Evolutionary conservation across 2,797 vertebrate species (phyloP), one percentile per base, ranked within the genome.

Genomic region (Hemibagrus guttatus): DNA sequence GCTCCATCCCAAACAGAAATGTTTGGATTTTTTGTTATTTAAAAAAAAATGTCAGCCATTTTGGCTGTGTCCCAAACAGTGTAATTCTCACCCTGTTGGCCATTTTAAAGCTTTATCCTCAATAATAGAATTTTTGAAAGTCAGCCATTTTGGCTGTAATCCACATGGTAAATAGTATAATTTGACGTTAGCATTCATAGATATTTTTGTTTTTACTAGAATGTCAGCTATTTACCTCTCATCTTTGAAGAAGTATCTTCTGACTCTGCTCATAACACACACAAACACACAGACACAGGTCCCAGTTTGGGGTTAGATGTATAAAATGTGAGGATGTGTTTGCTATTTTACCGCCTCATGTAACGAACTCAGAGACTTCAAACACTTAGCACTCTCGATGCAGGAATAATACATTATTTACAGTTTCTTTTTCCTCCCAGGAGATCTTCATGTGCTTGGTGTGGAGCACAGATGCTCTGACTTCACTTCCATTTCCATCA

Each of bases 371-470:
- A 28, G 26, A 28, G 11, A 64, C 14, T 35, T 68, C 64, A 35
- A 68, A 35, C 14, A 6, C 7, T 68, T 68, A 35, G 31, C 3
- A 6, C 3, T 8, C 19, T 3, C 4, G 0, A 1, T 19, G 54
- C 54, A 21, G 76, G 76, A 35, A 23, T 35, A 59, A 79, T 79
- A 31, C 23, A 59, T 79, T 79, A 59, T 79, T 79, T 58, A 79
- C 54, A 19, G 52, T 49, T 21, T 31, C 21, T 28, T 78, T 3
- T 28, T 35, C 12, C 28, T 35, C 52, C 16, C 28, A 6, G 28
- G n/a, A 31, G 75, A 58, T 11, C n/a, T 19, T 71, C 68, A 7
- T 14, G 1, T 7, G 42, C 12, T 76, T 49, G 46, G n/a, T 17
- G 49, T 11, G 68, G 6, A 52, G 46, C 46, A n/a, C n/a, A 49